These are phyloP conservation scores for Masticophis lateralis DNA, from an alignment of 2,797 vertebrate species.

Conservation along the genomic window DNA sequence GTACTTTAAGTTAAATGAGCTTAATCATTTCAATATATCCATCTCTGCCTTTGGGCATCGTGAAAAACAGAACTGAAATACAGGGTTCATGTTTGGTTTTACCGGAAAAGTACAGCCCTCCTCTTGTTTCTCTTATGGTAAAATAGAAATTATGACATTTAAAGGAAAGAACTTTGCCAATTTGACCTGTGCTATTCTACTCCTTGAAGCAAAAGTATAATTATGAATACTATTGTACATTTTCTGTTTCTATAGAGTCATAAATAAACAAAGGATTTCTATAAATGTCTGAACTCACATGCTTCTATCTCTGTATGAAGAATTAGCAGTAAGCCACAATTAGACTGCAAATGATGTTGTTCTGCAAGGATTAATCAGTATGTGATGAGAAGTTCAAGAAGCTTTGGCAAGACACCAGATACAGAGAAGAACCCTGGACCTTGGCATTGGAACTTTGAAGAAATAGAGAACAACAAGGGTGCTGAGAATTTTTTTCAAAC, in stretches of 20 bases:
- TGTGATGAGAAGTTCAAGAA: neutral
- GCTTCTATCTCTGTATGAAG: neutral
- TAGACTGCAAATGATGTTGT: neutral
- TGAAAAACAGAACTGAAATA: conserved; percentile 47
- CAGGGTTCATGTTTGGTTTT: conserved; percentile 39
- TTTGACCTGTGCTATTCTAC: neutral
- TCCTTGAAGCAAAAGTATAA: neutral
- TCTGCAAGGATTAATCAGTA: neutral
- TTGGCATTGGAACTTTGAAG: neutral
- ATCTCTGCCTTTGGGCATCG: conserved; percentile 48
- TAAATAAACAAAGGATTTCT: neutral
- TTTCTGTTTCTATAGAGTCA: neutral
- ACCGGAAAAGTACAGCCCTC: conserved; percentile 35
- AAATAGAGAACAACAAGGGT: neutral
- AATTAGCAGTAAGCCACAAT: neutral
- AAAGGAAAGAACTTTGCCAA: neutral
- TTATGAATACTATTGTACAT: neutral
- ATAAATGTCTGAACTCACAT: neutral
- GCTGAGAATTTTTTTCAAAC: neutral
- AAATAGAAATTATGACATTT: conserved; percentile 17
- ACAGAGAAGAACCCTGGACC: neutral
- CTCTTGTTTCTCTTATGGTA: conserved; percentile 20
- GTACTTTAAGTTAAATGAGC: conserved; percentile 59
- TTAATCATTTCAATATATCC: conserved; percentile 54
- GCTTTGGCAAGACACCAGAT: neutral